Evolutionary conservation across 2,113 vertebrate genomes (phyloP).

Genomic region (Rana temporaria): DNA sequence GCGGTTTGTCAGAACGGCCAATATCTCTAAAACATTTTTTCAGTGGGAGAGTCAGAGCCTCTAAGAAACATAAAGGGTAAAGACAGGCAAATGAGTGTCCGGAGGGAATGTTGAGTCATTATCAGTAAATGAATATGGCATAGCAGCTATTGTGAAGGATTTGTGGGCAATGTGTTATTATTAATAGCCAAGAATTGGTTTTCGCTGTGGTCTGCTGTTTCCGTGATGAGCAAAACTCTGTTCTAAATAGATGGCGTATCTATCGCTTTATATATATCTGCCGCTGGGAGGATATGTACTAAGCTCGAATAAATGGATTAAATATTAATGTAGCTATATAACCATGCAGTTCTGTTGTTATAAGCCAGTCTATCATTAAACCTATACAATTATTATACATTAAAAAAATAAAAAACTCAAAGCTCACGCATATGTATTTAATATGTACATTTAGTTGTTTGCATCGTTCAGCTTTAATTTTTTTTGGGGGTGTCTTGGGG

Average conservation of each 20-base stretch:
- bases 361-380: neutral
- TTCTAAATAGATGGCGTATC: neutral
- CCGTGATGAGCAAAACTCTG: neutral
- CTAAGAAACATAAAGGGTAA: conserved; percentile 13
- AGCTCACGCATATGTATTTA: no score
- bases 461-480: no score
- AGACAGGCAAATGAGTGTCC: neutral
- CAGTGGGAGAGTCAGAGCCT: neutral
- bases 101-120: conserved; percentile 1
- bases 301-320: neutral
- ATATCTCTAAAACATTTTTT: neutral
- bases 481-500: no score
- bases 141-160: neutral
- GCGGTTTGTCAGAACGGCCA: neutral
- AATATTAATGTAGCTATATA: neutral
- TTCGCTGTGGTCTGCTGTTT: neutral
- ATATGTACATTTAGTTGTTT: no score
- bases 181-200: neutral
- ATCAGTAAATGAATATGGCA: conserved; percentile 8
- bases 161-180: conserved; percentile 14
- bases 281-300: neutral
- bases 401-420: no score
- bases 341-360: neutral
- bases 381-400: neutral
- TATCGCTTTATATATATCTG: neutral